Conservation (phyloP, 2,888 invertebrate genomes). For the Cyclophora punctaria region DNA sequence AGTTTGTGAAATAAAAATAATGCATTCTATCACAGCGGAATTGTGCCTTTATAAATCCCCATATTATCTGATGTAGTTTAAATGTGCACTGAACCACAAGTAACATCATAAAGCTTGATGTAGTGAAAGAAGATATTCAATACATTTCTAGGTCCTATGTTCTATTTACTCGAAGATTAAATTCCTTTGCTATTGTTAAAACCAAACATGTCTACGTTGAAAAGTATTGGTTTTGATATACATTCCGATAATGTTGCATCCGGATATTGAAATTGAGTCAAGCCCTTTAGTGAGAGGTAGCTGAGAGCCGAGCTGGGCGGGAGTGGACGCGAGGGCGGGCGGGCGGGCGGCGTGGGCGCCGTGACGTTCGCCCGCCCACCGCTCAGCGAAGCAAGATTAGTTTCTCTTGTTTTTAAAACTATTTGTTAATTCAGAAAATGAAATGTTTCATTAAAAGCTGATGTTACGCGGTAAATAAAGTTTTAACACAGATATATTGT, state of each 20-base stretch:
- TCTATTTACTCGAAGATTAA: too few relatives aligned
- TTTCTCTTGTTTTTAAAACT: conserved; percentile 10
- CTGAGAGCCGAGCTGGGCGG: neutral
- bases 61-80: too few relatives aligned
- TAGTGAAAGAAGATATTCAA: too few relatives aligned
- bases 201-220: too few relatives aligned
- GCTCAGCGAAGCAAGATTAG: conserved; percentile 24
- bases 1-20: too few relatives aligned
- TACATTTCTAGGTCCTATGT: too few relatives aligned
- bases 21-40: too few relatives aligned
- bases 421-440: conserved; percentile 13
- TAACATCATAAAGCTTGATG: too few relatives aligned
- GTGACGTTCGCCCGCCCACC: conserved; percentile 30
- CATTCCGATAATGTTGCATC: neutral
- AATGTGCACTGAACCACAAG: too few relatives aligned
- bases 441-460: conserved; percentile 11
- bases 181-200: too few relatives aligned
- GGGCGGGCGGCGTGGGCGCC: conserved; percentile 13
- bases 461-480: conserved; percentile 1
- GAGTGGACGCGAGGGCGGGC: neutral
- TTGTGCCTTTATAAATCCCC: too few relatives aligned
- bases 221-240: too few relatives aligned
- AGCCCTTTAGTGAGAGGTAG: neutral
- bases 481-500: neutral
- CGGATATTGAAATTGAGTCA: conserved; percentile 10